phyloP scores from a whole-genome alignment of 1,140 invertebrate species.

The Lasioglossum albipes region DNA sequence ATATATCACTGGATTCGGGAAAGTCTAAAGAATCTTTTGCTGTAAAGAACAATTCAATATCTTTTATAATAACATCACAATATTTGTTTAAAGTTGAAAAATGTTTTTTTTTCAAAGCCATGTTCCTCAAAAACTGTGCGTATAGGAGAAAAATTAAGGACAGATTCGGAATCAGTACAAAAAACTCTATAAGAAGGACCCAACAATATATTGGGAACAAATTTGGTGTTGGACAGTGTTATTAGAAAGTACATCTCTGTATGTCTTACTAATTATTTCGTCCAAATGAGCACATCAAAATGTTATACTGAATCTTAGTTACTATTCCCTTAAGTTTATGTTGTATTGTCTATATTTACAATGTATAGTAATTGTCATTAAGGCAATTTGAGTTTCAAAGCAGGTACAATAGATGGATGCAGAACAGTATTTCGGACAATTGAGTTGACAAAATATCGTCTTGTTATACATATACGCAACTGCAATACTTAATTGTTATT shows the following conservation, averaged over 20 bases:
- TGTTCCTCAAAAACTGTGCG: too few relatives aligned
- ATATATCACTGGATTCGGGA: too few relatives aligned
- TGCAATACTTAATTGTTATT: constrained; percentile 56
- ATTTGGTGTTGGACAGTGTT: too few relatives aligned
- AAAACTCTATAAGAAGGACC: too few relatives aligned
- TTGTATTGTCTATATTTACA: constrained; percentile 77
- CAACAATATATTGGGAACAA: too few relatives aligned
- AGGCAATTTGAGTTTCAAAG: constrained; percentile 78
- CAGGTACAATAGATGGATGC: constrained; percentile 73
- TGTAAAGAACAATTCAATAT: too few relatives aligned
- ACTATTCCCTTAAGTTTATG: constrained; percentile 53
- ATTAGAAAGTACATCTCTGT: constrained; percentile 66
- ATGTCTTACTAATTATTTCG: constrained; percentile 66
- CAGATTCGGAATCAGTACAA: too few relatives aligned
- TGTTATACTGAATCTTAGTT: constrained; percentile 49
- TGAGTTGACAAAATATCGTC: constrained; percentile 50
- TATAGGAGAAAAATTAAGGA: too few relatives aligned
- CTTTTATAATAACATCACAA: too few relatives aligned
- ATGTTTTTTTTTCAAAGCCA: too few relatives aligned
- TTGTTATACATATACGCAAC: constrained; percentile 33
- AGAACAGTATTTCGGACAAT: constrained; percentile 57
- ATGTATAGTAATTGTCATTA: constrained; percentile 76
- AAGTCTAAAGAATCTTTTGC: too few relatives aligned
- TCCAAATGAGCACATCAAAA: constrained; percentile 69
- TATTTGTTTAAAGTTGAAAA: too few relatives aligned